phyloP scores from a whole-genome alignment of 1,140 invertebrate genomes.

The Trichonephila clavipes region DNA sequence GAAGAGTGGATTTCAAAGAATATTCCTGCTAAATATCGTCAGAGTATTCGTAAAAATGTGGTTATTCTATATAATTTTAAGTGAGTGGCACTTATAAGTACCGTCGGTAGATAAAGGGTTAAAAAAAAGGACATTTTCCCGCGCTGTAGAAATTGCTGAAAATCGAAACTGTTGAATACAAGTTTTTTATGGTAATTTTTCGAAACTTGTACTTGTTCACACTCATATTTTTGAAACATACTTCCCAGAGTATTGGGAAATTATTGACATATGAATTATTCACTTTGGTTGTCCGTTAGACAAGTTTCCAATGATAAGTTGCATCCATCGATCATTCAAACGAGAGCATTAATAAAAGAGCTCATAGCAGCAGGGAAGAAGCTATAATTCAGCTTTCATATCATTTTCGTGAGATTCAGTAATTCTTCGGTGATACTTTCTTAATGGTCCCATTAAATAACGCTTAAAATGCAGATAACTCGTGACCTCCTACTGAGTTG shows the following conservation, averaged over 20 bases:
- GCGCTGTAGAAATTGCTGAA: too few relatives aligned
- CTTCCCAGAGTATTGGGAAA: neutral
- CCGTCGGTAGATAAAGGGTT: too few relatives aligned
- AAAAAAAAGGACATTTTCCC: too few relatives aligned
- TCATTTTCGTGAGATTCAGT: neutral
- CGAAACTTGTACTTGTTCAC: too few relatives aligned
- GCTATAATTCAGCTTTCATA: neutral
- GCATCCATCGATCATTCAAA: neutral
- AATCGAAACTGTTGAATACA: too few relatives aligned
- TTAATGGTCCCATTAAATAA: neutral
- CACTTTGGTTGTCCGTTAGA: neutral
- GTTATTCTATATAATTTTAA: too few relatives aligned
- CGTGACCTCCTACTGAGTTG: neutral
- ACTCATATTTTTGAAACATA: neutral
- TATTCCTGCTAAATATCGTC: too few relatives aligned
- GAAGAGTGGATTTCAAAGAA: too few relatives aligned
- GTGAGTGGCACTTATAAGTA: too few relatives aligned
- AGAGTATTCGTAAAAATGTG: too few relatives aligned
- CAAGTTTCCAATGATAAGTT: neutral
- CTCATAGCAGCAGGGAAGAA: neutral
- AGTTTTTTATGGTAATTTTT: too few relatives aligned
- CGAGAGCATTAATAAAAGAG: slow-evolving; percentile 14
- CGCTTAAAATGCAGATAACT: neutral
- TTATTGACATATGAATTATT: neutral
- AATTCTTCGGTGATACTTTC: neutral